Conservation (phyloP, 1,140 invertebrate genomes). For the Cylas formicarius region DNA sequence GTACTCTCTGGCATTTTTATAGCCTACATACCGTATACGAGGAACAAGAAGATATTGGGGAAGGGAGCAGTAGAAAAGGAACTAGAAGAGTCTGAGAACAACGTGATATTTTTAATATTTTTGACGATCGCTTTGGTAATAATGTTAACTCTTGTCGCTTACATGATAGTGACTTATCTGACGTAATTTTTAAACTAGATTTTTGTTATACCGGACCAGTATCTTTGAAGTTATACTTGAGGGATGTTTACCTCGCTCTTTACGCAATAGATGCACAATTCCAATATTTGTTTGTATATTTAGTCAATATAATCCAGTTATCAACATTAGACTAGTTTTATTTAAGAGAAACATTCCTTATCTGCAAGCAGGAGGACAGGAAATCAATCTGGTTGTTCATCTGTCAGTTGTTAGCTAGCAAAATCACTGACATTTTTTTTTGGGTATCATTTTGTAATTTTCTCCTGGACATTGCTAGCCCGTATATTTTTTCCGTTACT, state of each 20-base stretch:
- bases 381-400: too few species aligned
- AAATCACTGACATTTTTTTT: too few species aligned
- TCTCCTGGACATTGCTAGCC: too few species aligned
- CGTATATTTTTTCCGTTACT: too few species aligned
- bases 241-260: too few species aligned
- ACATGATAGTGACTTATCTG: conserved; percentile 16
- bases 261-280: background rate
- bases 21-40: conserved; percentile 57
- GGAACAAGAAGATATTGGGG: conserved; percentile 57
- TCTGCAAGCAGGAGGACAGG: background rate
- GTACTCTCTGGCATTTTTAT: conserved; percentile 68
- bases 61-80: conserved; percentile 52
- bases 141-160: conserved; percentile 12
- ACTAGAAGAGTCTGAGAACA: conserved; percentile 17
- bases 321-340: too few species aligned
- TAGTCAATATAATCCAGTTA: too few species aligned
- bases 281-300: background rate
- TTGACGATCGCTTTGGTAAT: conserved; percentile 8
- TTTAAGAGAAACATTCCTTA: background rate
- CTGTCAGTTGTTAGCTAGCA: too few species aligned
- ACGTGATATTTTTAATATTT: conserved; percentile 11
- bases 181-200: background rate
- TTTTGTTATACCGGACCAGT: background rate
- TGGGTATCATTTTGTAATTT: too few species aligned
- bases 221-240: conserved; percentile 1